These are phyloP conservation scores for Pseudochaenichthys georgianus DNA, from an alignment of 2,797 vertebrate genomes.

Conservation along the genomic window DNA sequence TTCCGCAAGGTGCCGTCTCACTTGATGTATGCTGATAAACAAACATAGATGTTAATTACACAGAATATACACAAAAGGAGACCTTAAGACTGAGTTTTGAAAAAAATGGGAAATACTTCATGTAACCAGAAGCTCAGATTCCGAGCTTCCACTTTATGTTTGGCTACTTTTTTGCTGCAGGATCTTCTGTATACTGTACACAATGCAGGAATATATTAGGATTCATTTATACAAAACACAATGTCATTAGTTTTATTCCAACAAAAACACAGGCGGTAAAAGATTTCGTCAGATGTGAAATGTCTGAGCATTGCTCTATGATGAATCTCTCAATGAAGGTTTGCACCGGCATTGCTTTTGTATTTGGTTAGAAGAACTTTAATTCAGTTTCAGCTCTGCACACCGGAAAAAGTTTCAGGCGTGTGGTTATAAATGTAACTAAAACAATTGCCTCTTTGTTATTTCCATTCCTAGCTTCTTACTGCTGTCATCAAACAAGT, in stretches of 20 bases:
- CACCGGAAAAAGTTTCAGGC: conserved; percentile 8
- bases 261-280: conserved; percentile 63
- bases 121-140: conserved; percentile 35
- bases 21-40: conserved; percentile 45
- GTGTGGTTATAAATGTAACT: not conserved
- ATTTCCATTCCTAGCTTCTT: conserved; percentile 49
- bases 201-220: conserved; percentile 84
- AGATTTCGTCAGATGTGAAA: conserved; percentile 68
- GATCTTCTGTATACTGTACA: conserved; percentile 66
- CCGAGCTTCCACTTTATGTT: conserved; percentile 42
- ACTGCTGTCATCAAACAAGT: conserved; percentile 3
- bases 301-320: conserved; percentile 66
- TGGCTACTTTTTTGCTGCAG: conserved; percentile 65
- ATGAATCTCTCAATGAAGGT: conserved; percentile 49
- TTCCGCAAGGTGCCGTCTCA: conserved; percentile 60
- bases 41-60: conserved; percentile 64
- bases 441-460: conserved; percentile 21
- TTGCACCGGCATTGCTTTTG: conserved; percentile 60
- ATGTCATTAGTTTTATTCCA: conserved; percentile 59
- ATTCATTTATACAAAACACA: conserved; percentile 82
- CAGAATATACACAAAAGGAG: conserved; percentile 77
- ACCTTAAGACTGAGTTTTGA: conserved; percentile 54
- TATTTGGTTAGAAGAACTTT: conserved; percentile 75
- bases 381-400: conserved; percentile 32
- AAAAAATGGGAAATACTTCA: conserved; percentile 41